Evolutionary conservation across 2,797 vertebrate genomes (phyloP), one percentile per base, ranked within the genome.

Genomic region (Dromococcyx pavoninus): DNA sequence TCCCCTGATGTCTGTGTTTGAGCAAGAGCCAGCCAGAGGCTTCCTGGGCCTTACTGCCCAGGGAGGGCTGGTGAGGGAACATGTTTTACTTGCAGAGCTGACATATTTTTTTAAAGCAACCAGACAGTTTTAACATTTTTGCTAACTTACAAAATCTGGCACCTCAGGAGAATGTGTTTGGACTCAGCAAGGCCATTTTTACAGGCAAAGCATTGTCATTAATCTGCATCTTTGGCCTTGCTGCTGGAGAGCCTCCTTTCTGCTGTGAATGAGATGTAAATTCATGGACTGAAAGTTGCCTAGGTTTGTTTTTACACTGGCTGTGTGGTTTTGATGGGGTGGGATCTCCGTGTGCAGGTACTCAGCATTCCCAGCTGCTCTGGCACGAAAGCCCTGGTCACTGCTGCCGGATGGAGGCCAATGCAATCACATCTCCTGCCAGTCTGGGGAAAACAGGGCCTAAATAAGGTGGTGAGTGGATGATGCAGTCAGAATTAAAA

Each of bases 81-180:
- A 60, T 86, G 87, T 93, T 95, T 94, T 83, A 77, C 94, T 94
- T 64, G 73, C 66, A 62, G 89, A 91, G 72, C 88, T 93, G 91
- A 90, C 80, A 91, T 93, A 95, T 92, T 91, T 78, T 82, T 93
- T 94, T 79, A 88, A 92, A 94, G 79, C 85, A 92, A 94, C 95
- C 76, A 93, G 92, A 91, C 95, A 96, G 91, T 87, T 87, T 93
- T 94, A 93, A 91, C 73, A 30, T 91, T 97, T 96, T 94, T 86
- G 56, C 86, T 91, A 94, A 94, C 88, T 94, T 93, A 93, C 6
- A 95, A 92, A 94, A 94, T 86, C 87, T 93, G 94, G 88, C 92
- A 95, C 81, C 89, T 91, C 0, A 0, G 53, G 83, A 93, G 85
- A 88, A 93, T 67, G 89, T 94, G 94, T 95, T 84, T 72, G 94